A percentile compares a stretch with the other conserved stretches of the same genome.
These are phyloP conservation scores for Dorcus parallelipipedus DNA, from an alignment of 2,888 invertebrate genomes.

Conservation along the genomic window DNA sequence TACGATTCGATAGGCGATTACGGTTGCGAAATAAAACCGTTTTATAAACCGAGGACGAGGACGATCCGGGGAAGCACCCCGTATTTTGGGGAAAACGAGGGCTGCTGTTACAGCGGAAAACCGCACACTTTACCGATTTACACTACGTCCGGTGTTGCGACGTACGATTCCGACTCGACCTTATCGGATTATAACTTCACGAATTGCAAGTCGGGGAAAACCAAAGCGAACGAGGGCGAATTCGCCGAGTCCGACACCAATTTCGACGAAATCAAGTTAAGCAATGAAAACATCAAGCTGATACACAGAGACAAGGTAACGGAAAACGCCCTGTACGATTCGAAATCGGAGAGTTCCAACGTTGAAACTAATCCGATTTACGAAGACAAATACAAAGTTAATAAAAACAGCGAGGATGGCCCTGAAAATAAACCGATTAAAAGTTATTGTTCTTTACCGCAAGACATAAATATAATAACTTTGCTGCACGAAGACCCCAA, in stretches of 20 bases:
- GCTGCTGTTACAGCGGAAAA: conserved; percentile 30
- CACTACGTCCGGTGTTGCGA: conserved; percentile 10
- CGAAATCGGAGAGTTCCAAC: conserved; percentile 12
- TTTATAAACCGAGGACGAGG: conserved; percentile 40
- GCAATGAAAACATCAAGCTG: conserved; percentile 33
- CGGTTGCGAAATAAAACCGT: conserved; percentile 27
- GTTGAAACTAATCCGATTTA: conserved; percentile 34
- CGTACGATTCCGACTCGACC: conserved; percentile 30
- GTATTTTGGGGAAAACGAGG: conserved; percentile 27
- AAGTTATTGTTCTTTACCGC: neutral
- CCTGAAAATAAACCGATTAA: too few species aligned
- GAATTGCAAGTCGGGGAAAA: conserved; percentile 27
- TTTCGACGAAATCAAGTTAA: conserved; percentile 39
- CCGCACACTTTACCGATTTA: conserved; percentile 34
- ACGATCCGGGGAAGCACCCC: conserved; percentile 43
- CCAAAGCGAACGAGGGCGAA: conserved; percentile 19
- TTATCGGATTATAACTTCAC: conserved; percentile 27
- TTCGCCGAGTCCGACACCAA: conserved; percentile 33
- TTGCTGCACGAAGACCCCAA: neutral
- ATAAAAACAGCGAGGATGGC: neutral
- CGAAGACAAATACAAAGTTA: conserved; percentile 24
- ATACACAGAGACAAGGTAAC: conserved; percentile 16
- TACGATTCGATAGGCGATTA: conserved; percentile 35
- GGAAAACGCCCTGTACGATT: conserved; percentile 20
- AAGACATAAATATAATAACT: neutral